Conservation (phyloP, 2,113 vertebrate genomes). For the Xiphophorus hellerii region DNA sequence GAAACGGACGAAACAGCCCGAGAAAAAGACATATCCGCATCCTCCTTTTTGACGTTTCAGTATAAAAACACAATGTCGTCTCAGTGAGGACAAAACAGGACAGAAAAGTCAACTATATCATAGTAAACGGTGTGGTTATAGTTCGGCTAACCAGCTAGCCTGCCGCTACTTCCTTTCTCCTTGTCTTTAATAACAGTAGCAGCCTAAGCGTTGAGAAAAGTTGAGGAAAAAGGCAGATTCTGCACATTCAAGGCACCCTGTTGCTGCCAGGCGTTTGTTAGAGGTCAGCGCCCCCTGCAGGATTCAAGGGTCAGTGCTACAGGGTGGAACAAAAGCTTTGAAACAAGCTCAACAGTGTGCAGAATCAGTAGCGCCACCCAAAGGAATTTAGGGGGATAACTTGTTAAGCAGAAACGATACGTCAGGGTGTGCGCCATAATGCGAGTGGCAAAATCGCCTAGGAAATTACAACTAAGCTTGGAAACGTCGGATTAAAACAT, state of each 20-base stretch:
- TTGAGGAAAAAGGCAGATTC: slow-evolving; percentile 69
- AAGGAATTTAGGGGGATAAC: not conserved
- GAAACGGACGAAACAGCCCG: slow-evolving; percentile 16
- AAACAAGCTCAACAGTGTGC: not conserved
- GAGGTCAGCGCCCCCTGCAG: slow-evolving; percentile 53
- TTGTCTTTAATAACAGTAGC: slow-evolving; percentile 53
- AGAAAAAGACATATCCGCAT: slow-evolving; percentile 5
- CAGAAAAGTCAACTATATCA: slow-evolving; percentile 16
- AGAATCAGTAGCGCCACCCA: too few species aligned
- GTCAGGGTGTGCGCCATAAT: too few species aligned
- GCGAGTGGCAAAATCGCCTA: too few species aligned
- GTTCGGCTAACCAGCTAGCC: slow-evolving; percentile 71
- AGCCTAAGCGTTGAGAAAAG: slow-evolving; percentile 64
- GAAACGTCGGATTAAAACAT: too few species aligned
- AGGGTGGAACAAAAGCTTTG: not conserved
- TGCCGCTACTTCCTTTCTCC: slow-evolving; percentile 75
- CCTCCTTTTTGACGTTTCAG: not conserved
- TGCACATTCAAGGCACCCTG: slow-evolving; percentile 56
- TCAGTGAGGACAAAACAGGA: not conserved
- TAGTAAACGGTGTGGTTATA: slow-evolving; percentile 15
- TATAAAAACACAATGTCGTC: slow-evolving; percentile 10
- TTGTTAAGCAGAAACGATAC: not conserved
- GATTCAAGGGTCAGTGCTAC: not conserved
- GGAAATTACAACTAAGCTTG: too few species aligned
- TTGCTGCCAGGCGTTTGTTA: slow-evolving; percentile 26